These are phyloP conservation scores for Cataglyphis livida DNA, from an alignment of 2,888 invertebrate species.

Conservation along the genomic window DNA sequence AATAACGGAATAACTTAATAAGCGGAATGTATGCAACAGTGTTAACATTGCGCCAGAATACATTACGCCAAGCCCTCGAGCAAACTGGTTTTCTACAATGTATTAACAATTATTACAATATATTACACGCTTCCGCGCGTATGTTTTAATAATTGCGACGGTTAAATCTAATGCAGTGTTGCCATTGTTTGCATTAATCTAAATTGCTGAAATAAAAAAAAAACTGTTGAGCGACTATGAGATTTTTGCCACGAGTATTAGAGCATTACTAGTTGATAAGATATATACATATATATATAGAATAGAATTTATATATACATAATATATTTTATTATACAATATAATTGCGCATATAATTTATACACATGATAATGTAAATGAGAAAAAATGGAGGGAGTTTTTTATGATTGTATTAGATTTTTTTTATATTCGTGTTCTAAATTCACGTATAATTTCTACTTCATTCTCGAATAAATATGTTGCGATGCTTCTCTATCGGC, in stretches of 20 bases:
- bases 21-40: conserved; percentile 38
- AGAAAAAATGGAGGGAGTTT: conserved; percentile 8
- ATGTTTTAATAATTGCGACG: conserved; percentile 38
- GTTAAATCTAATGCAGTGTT: conserved; percentile 36
- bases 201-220: conserved; percentile 41
- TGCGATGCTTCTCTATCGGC: background rate
- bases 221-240: conserved; percentile 40
- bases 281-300: conserved; percentile 28
- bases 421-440: background rate
- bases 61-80: conserved; percentile 31
- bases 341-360: conserved; percentile 21
- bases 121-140: conserved; percentile 34
- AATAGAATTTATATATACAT: background rate
- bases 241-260: conserved; percentile 41
- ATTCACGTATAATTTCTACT: background rate
- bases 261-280: conserved; percentile 47
- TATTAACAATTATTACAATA: conserved; percentile 54
- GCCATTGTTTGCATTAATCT: conserved; percentile 43
- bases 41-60: conserved; percentile 37
- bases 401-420: background rate
- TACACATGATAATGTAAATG: conserved; percentile 6
- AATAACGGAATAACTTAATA: conserved; percentile 54
- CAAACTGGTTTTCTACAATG: conserved; percentile 29
- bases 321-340: background rate
- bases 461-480: background rate